A percentile compares a stretch with the other conserved stretches of the same genome.
phyloP scores from a whole-genome alignment of 2,113 vertebrate genomes.

The Oryzias woworae region DNA sequence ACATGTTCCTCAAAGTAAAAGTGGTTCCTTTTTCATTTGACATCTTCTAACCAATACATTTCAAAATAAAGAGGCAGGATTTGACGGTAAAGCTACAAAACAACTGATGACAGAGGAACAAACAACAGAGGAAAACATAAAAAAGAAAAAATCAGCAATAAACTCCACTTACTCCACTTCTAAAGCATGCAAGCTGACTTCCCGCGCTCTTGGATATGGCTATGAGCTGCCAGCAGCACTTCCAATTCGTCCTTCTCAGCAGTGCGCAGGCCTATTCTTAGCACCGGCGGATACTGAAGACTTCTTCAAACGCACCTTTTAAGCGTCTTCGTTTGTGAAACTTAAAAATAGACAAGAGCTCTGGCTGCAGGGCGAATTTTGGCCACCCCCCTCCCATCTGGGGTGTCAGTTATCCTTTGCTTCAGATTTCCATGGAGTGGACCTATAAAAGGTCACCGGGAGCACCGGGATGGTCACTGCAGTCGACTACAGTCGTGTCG shows the following conservation, averaged over 20 bases:
- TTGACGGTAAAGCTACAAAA: no score
- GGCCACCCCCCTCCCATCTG: constrained; percentile 34
- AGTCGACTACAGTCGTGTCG: constrained; percentile 74
- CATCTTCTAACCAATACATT: no score
- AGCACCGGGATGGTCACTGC: constrained; percentile 69
- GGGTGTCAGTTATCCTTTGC: constrained; percentile 79
- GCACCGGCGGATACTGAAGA: constrained; percentile 62
- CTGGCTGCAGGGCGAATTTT: constrained; percentile 55
- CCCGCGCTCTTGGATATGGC: constrained; percentile 30
- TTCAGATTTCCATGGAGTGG: constrained; percentile 69
- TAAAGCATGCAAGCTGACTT: constrained; percentile 26
- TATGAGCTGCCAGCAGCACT: constrained; percentile 43
- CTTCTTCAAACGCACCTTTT: constrained; percentile 84
- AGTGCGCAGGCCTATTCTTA: constrained; percentile 76
- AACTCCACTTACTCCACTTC: constrained; percentile 24
- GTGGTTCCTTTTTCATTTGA: no score
- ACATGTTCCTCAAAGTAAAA: no score
- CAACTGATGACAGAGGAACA: no score
- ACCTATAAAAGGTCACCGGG: constrained; percentile 78
- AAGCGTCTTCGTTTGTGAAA: constrained; percentile 82
- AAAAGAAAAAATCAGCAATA: constrained; percentile 28
- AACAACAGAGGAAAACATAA: background rate
- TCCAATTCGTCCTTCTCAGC: constrained; percentile 70
- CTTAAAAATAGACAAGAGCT: constrained; percentile 77
- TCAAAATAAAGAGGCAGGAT: no score